Evolutionary conservation across 2,113 vertebrate species (phyloP), one percentile per base, ranked within the genome.

Genomic region (Petrocephalus zakoni): DNA sequence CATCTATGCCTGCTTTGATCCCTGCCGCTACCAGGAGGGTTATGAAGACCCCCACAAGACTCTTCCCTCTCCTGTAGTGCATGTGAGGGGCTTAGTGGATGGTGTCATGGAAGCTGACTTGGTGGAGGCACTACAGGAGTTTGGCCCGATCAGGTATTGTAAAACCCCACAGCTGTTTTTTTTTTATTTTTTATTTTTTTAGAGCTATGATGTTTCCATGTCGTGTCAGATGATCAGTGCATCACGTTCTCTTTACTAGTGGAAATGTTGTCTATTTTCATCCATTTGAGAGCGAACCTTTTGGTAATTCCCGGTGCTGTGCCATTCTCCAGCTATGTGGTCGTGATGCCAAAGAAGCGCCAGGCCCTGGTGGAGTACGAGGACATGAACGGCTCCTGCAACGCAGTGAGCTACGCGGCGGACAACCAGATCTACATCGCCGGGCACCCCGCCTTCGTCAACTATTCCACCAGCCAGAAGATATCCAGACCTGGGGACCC

Each of bases 401-500:
- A 97, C 0, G 98, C 98, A 0, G 98, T 99, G 2, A 98, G 97
- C 37, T 99, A 97, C 17, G 98, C 98, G 0, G 96, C 97, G 0
- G 97, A 98, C 92, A 99, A 98, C 94, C 98, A 99, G 88, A 97
- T 99, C 90, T 99, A 98, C 91, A 97, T 99, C 0, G 97, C 97
- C 0, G 98, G 97, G 0, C 97, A 98, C 53, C 97, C 98, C 0
- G 97, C 97, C 46, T 99, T 98, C 85, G 97, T 99, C 90, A 99
- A 99, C 90, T 99, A 99, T 90, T 99, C 98, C 86, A 99, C 98
- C 49, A 98, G 97, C 93, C 98, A 99, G 93, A 99, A 99, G 92
- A 99, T 99, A 87, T 99, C 98, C 0, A 95, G 98, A 0, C 98
- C 98, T 0, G 97, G 97, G 0, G 98, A 99, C 92, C 94, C 97